Evolutionary conservation across 1,140 invertebrate genomes (phyloP), one percentile per base, ranked within the genome.

Genomic region (Bombus cullumanus): DNA sequence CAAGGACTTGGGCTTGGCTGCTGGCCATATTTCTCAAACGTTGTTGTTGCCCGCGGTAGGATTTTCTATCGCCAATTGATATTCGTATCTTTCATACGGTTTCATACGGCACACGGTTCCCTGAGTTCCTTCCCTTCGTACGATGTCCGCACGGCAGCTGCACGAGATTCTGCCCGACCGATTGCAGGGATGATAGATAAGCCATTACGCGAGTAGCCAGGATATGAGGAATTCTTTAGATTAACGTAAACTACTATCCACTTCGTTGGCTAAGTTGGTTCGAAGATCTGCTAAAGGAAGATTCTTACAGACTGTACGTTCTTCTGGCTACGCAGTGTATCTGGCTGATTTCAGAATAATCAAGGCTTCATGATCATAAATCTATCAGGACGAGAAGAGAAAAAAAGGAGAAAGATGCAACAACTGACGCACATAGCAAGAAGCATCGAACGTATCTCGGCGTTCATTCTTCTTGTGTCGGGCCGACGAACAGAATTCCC

Each of bases 1-100:
- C 87, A 86, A 87, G 86, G 88, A 88, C 88, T 88, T 75, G 89
- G 87, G 86, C 89, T 92, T 93, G 93, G 92, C 91, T 88, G 86
- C 78, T 73, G 76, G 92, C 92, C 92, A 93, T 90, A 74, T 88
- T 91, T 88, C 83, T 85, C 66, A 75, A 85, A 90, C 85, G 83
- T 78, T 59, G 66, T 75, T 66, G 71, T 53, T 34, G 53, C 74
- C 6, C 53, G 57, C 22, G 47, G 77, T 64, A 39, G 72, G 53
- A 85, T 89, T 68, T 43, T 31, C 28, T 72, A 71, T 74, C 37
- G 34, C 73, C 76, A 86, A 86, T 73, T 89, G 76, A 84, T 81
- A 72, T 81, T 86, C 72, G 59, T 53, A 79, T 75, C 84, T 43
- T 62, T 85, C 43, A 18, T n/a, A 15, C 3, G 41, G 22, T 59